Conservation (phyloP, 2,797 vertebrate species). For the Zalophus californianus region DNA sequence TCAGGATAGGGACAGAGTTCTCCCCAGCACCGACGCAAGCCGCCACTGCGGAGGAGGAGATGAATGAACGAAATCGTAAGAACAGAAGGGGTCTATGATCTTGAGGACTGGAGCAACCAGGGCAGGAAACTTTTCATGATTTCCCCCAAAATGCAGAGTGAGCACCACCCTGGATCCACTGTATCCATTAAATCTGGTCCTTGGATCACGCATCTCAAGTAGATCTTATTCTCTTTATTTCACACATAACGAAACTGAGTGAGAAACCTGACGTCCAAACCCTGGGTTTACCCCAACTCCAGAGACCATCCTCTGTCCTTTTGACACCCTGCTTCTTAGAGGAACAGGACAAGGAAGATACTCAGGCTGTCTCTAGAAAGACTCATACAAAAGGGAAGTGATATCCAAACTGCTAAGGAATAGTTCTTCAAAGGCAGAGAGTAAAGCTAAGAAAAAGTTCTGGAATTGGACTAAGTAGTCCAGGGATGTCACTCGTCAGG, state of each 20-base stretch:
- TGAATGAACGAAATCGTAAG: neutral
- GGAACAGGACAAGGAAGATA: neutral
- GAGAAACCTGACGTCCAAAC: neutral
- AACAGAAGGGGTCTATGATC: neutral
- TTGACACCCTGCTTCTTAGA: neutral
- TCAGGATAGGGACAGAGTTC: neutral
- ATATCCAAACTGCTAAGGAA: neutral
- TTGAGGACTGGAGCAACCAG: neutral
- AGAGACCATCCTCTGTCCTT: neutral
- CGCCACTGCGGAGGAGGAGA: fast-evolving
- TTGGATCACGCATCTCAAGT: neutral
- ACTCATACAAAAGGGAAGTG: neutral
- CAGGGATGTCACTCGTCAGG: neutral
- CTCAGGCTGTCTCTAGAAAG: neutral
- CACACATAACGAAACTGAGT: neutral
- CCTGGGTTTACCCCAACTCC: neutral
- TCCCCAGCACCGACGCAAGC: neutral
- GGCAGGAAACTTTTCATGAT: neutral
- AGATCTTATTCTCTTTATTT: neutral
- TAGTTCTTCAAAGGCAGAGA: neutral
- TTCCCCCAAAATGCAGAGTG: neutral
- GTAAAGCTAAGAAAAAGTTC: neutral
- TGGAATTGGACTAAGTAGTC: neutral
- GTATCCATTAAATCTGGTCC: neutral
- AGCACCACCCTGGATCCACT: neutral